Conservation (phyloP, 35 echinoderm and acorn worm species). For the Apostichopus japonicus region DNA sequence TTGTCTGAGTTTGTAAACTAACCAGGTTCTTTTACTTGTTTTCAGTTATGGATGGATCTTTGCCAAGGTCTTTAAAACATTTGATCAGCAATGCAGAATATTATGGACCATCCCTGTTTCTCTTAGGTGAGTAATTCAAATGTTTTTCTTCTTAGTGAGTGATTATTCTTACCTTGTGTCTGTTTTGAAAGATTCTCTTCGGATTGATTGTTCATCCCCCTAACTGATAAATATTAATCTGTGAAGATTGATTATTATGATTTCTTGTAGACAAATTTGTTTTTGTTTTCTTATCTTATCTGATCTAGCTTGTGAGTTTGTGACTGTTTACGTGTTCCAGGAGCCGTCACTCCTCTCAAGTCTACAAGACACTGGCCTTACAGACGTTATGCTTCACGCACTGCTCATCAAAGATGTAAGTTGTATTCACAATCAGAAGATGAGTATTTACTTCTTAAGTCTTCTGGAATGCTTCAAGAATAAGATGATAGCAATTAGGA, state of each 20-base stretch:
- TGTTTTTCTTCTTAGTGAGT: too few species aligned
- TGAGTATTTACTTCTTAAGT: too few species aligned
- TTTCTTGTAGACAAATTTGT: too few species aligned
- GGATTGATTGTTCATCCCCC: too few species aligned
- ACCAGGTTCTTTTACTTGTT: conserved; percentile 10
- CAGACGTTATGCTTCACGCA: conserved; percentile 99
- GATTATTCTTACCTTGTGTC: neutral
- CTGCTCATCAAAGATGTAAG: conserved; percentile 99
- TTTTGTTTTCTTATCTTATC: neutral
- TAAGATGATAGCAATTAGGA: too few species aligned
- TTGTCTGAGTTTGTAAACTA: too few species aligned
- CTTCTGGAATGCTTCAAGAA: too few species aligned
- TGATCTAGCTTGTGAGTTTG: conserved; percentile 91
- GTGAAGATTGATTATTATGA: too few species aligned
- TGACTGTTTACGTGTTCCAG: conserved; percentile 99
- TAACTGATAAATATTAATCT: too few species aligned
- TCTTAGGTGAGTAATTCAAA: conserved; percentile 75
- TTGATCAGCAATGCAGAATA: conserved; percentile 99
- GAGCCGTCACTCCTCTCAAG: conserved; percentile 95
- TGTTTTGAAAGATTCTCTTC: too few species aligned
- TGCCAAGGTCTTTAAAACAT: conserved; percentile 98
- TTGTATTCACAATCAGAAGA: neutral
- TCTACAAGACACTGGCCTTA: conserved; percentile 96
- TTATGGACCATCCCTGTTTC: conserved; percentile 95
- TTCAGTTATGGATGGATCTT: conserved; percentile 95